Evolutionary conservation across 2,113 vertebrate species (phyloP).

Genomic region (Cichladusa arquata): DNA sequence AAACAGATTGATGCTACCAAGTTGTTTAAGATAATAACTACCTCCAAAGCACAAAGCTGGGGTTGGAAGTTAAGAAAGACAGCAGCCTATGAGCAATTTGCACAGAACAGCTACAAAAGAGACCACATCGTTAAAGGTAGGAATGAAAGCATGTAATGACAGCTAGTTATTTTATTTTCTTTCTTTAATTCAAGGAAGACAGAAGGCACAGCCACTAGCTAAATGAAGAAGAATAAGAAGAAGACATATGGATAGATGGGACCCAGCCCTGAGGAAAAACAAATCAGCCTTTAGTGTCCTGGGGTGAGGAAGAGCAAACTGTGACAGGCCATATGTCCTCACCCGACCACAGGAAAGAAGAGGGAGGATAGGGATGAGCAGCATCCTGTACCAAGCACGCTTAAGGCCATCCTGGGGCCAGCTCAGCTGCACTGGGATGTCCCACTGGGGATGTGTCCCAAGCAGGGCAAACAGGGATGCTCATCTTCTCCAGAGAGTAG

Average conservation of each 20-base stretch:
- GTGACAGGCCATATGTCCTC: background rate
- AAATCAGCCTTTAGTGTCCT: conserved; percentile 35
- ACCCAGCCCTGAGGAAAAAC: conserved; percentile 42
- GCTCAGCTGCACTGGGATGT: background rate
- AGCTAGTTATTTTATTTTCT: conserved; percentile 45
- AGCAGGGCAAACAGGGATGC: background rate
- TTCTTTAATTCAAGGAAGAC: conserved; percentile 52
- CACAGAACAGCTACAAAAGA: conserved; percentile 48
- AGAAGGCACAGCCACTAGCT: conserved; percentile 63
- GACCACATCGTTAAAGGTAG: conserved; percentile 40
- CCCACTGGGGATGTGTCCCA: background rate
- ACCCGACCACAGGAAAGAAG: background rate
- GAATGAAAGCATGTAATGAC: conserved; percentile 23
- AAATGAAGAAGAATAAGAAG: conserved; percentile 53
- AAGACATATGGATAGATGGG: conserved; percentile 52
- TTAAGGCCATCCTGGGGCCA: background rate
- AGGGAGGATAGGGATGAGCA: rapidly evolving
- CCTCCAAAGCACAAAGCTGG: conserved; percentile 39
- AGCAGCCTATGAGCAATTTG: conserved; percentile 65
- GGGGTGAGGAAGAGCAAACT: conserved; percentile 17
- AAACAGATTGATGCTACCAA: conserved; percentile 61
- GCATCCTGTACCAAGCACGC: background rate
- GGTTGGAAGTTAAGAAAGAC: conserved; percentile 59
- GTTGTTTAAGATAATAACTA: conserved; percentile 68
- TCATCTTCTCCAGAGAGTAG: background rate